Percentiles rank a stretch among this genome's conserved stretches.
Evolutionary conservation across 2,113 vertebrate genomes (phyloP).

Genomic region (Coreoperca whiteheadi): DNA sequence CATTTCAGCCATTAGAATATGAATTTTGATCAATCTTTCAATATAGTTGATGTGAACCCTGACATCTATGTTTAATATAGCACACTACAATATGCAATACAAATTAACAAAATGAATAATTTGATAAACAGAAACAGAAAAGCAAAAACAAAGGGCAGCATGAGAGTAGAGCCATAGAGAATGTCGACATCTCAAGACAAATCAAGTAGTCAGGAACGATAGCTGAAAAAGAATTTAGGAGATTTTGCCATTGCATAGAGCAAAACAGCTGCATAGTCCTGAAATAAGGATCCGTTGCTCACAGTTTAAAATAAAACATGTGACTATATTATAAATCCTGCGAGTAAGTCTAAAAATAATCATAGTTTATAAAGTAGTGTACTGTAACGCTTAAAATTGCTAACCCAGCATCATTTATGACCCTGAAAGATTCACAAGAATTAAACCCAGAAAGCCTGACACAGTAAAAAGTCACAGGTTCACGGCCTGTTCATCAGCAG

Average conservation of each 20-base stretch:
- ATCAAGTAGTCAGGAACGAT: neutral
- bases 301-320: neutral
- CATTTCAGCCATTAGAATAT: constrained; percentile 20
- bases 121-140: constrained; percentile 27
- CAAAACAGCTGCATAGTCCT: neutral
- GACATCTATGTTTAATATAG: constrained; percentile 36
- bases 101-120: constrained; percentile 45
- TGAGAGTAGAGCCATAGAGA: neutral
- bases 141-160: constrained; percentile 12
- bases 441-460: constrained; percentile 47
- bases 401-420: constrained; percentile 16
- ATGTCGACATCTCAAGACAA: constrained; percentile 1
- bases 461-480: constrained; percentile 57
- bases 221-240: neutral
- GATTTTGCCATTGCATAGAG: neutral
- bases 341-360: neutral
- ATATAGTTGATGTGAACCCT: constrained; percentile 33
- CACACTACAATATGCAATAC: constrained; percentile 28
- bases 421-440: constrained; percentile 29
- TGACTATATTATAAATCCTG: neutral
- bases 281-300: neutral
- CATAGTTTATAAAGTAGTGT: neutral
- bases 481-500: constrained; percentile 31
- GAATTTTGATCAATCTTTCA: constrained; percentile 54
- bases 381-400: constrained; percentile 1